Evolutionary conservation across 1,140 invertebrate species (phyloP), one percentile per base, ranked within the genome.

Genomic region (Linepithema humile): DNA sequence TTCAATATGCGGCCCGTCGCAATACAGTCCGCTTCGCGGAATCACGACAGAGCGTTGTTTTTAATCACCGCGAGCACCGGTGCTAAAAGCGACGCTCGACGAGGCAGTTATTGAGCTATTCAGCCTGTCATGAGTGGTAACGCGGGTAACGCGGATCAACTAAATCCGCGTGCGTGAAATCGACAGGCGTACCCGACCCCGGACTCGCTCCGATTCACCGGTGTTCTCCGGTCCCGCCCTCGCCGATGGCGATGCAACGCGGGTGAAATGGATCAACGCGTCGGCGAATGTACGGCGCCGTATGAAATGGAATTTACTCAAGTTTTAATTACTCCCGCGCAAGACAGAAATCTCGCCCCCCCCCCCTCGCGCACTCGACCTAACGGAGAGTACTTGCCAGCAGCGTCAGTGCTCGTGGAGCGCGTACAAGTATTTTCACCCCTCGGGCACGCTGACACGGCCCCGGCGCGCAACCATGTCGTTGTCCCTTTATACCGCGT

Each of bases 321-420:
- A 90, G 89, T 90, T 90, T 90, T 86, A 90, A 84, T 86, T 90
- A 80, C 82, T 59, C 69, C 59, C 38, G 60, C 72, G 88, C 87
- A 20, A 69, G 86, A 83, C 60, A 55, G 70, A 60, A 55, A 69
- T 55, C 29, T 72, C n/a, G 73, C 62, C 2, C 35, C 12, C 15
- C 48, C 17, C 64, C 10, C 29, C 23, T 15, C 50, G 75, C 65
- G 62, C 74, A 73, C 23, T 57, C 59, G 70, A 65, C 38, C 48
- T 59, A 35, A 57, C 35, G 85, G 40, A 65, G 73, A 86, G 48
- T 50, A 89, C 85, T 85, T 69, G 85, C 85, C 88, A 89, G 88
- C 69, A 84, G 84, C 53, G 67, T 84, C 84, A 77, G 82, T 89
- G 74, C 83, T 82, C 83, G 88, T 84, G 72, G 59, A 64, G 72